These are phyloP conservation scores for Caranx ignobilis DNA, from an alignment of 2,113 vertebrate species.

Conservation along the genomic window DNA sequence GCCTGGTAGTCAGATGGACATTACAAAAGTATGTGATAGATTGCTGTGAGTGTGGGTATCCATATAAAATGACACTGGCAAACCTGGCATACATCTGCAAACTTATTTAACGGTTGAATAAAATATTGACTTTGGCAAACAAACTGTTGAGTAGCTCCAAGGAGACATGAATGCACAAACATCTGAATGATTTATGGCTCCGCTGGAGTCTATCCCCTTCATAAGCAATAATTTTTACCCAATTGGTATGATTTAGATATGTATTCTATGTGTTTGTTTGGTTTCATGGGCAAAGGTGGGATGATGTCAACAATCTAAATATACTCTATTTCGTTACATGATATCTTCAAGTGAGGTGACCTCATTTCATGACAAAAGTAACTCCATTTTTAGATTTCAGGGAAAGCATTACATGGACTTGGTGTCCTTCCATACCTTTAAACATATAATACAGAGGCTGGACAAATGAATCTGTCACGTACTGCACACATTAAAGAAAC, in stretches of 20 bases:
- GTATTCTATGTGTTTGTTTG: conserved; percentile 62
- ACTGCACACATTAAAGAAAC: conserved; percentile 8
- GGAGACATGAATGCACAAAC: conserved; percentile 30
- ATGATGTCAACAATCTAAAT: conserved; percentile 76
- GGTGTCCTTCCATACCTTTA: conserved; percentile 57
- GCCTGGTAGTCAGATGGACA: conserved; percentile 67
- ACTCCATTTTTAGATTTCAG: conserved; percentile 72
- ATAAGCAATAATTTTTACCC: conserved; percentile 30
- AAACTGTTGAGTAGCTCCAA: conserved; percentile 35
- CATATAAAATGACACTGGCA: conserved; percentile 45
- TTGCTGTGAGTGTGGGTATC: conserved; percentile 60
- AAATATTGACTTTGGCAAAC: conserved; percentile 55
- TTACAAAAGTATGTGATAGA: conserved; percentile 66
- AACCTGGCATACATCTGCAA: conserved; percentile 34
- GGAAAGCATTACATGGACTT: conserved; percentile 53
- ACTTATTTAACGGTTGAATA: conserved; percentile 42
- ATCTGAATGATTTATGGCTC: conserved; percentile 52
- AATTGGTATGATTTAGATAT: conserved; percentile 42
- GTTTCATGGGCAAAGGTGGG: conserved; percentile 51
- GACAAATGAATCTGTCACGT: conserved; percentile 20
- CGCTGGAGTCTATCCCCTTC: conserved; percentile 23
- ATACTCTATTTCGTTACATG: conserved; percentile 70
- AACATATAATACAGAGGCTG: conserved; percentile 49
- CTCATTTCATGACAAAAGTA: conserved; percentile 77
- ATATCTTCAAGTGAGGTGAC: conserved; percentile 74